Percentiles rank a stretch among this genome's conserved stretches.
Evolutionary conservation across 2,113 vertebrate species (phyloP).

Genomic region (Pyrgilauda ruficollis): DNA sequence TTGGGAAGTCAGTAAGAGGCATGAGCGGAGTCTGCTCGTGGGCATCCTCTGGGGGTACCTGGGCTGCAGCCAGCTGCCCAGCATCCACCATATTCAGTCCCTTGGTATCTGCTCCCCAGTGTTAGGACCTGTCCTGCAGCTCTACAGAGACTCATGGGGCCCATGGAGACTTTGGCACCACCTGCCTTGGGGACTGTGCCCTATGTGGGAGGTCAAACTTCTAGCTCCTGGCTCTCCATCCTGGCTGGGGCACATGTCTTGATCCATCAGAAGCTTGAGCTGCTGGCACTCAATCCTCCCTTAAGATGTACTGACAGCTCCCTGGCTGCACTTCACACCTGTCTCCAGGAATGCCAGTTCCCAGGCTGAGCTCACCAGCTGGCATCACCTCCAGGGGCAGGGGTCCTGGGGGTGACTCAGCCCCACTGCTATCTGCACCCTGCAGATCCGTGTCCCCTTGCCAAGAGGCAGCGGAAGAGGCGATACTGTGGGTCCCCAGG

Average conservation of each 20-base stretch:
- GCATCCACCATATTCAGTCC: rapidly evolving
- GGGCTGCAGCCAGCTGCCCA: neutral
- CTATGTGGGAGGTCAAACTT: rapidly evolving
- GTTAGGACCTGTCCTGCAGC: neutral
- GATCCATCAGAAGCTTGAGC: neutral
- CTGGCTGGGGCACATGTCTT: neutral
- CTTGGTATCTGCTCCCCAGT: neutral
- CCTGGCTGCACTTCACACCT: neutral
- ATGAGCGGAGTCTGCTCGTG: neutral
- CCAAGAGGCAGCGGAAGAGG: neutral
- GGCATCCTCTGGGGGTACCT: rapidly evolving
- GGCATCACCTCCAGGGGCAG: neutral
- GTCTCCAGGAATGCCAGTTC: neutral
- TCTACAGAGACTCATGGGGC: neutral
- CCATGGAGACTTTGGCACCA: neutral
- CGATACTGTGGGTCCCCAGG: neutral
- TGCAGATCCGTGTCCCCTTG: neutral
- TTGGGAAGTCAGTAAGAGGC: neutral
- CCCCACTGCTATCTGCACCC: neutral
- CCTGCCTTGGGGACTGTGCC: neutral
- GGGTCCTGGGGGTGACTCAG: neutral
- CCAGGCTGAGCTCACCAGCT: neutral
- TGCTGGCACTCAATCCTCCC: neutral
- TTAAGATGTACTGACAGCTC: constrained; percentile 7
- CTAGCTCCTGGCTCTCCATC: neutral